Evolutionary conservation across 1,140 invertebrate species (phyloP).

Genomic region (Listronotus oregonensis): DNA sequence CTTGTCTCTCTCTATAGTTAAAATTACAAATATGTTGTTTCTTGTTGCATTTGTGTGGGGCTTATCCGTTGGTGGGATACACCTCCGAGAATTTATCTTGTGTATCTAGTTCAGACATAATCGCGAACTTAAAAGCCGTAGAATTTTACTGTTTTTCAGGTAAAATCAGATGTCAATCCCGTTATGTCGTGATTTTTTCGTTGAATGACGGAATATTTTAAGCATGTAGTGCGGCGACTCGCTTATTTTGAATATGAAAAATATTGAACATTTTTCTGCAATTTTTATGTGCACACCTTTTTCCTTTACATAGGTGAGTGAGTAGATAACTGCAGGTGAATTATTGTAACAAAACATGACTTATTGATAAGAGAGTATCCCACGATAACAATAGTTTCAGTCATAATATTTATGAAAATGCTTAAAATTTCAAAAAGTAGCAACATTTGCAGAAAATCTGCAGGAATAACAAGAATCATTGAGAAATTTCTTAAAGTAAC

Average conservation of each 20-base stretch:
- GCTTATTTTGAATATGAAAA: not conserved
- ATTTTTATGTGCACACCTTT: constrained; percentile 2
- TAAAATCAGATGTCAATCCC: constrained; percentile 21
- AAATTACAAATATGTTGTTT: constrained; percentile 15
- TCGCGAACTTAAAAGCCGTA: constrained; percentile 35
- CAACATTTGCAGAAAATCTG: constrained; percentile 5
- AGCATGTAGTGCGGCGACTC: not conserved
- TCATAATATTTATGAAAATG: constrained; percentile 1
- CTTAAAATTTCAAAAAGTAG: not conserved
- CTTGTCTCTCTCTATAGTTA: constrained; percentile 15
- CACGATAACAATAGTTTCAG: not conserved
- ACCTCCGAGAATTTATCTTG: constrained; percentile 22
- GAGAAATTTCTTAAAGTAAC: constrained; percentile 1
- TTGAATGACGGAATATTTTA: not conserved
- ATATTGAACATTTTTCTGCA: constrained; percentile 4
- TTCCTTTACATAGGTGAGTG: not conserved
- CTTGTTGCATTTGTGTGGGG: constrained; percentile 15
- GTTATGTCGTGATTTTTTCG: constrained; percentile 10
- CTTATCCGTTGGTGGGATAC: constrained; percentile 4
- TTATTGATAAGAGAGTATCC: not conserved
- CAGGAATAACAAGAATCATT: not conserved
- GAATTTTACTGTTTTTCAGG: constrained; percentile 15
- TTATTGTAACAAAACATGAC: constrained; percentile 10
- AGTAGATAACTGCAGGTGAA: constrained; percentile 2
- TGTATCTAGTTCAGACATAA: constrained; percentile 44